Evolutionary conservation across 1,140 invertebrate species (phyloP), one percentile per base, ranked within the genome.

Genomic region (Hyphantria cunea): DNA sequence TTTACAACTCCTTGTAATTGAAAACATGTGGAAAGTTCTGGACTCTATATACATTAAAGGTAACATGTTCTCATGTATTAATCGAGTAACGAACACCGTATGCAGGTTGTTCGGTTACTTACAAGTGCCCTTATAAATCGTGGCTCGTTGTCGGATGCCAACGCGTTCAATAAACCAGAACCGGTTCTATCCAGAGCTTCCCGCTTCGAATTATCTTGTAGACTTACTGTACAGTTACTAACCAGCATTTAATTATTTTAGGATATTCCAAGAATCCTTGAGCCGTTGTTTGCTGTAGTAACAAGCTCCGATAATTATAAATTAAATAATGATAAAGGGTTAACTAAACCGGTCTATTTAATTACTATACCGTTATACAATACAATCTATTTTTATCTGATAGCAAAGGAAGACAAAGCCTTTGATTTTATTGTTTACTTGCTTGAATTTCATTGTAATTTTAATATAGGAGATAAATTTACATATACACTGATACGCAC

Each of bases 181-280:
- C 85, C 61, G 78, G 85, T 86, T 85, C 65, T 52, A 65, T 72
- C 69, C 74, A 76, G 81, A 75, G 75, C 82, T 86, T 86, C 82
- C 84, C 80, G 84, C 76, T 83, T 83, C 55, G 74, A 69, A 78
- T 82, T 78, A 86, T 82, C 70, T 81, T 73, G 81, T 85, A 84
- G 82, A 86, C 85, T 85, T 47, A 75, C 65, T 78, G 56, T 82
- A 86, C 86, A 82, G 86, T 86, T 89, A 89, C 49, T 66, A 64
- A 74, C 68, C 68, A 76, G 72, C 64, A 42, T 48, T 51, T 10
- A 51, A 50, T 51, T 60, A 60, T 50, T 25, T 25, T 25, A 25
- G 17, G 17, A 25, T 25, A 25, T 25, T 3, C 1, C 17, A 25
- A 25, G 2, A 25, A 25, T 25, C 17, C 17, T 25, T 25, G 17